Evolutionary conservation across 2,888 invertebrate species (phyloP).

Genomic region (Atrina japonica): DNA sequence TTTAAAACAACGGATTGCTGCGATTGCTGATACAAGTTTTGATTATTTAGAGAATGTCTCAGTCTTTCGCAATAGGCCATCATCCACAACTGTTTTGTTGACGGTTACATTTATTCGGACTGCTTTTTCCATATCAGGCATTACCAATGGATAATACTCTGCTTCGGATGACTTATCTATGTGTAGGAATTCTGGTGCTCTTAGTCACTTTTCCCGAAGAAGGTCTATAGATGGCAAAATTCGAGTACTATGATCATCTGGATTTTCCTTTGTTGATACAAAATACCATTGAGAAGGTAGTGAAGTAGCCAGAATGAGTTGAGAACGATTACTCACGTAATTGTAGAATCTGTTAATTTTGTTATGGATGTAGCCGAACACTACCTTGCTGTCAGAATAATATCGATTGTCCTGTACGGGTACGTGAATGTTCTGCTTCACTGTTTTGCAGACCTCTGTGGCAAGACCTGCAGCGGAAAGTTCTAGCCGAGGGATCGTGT

Average conservation of each 20-base stretch:
- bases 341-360: constrained; percentile 37
- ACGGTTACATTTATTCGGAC: too few species aligned
- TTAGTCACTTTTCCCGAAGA: constrained; percentile 17
- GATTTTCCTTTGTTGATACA: constrained; percentile 33
- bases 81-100: background rate
- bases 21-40: background rate
- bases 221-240: constrained; percentile 3
- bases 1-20: too few species aligned
- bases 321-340: constrained; percentile 41
- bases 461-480: constrained; percentile 42
- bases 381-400: constrained; percentile 51
- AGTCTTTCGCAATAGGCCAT: too few species aligned
- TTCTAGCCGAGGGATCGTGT: constrained; percentile 43
- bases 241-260: constrained; percentile 33
- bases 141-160: too few species aligned
- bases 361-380: constrained; percentile 51
- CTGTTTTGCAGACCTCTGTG: constrained; percentile 34
- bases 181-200: too few species aligned
- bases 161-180: too few species aligned
- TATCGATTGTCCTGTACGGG: constrained; percentile 20
- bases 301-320: constrained; percentile 7
- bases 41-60: too few species aligned
- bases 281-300: constrained; percentile 34
- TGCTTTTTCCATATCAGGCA: too few species aligned
- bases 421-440: constrained; percentile 31